Percentiles rank a stretch among this genome's conserved stretches.
These are phyloP conservation scores for Trissolcus basalis DNA, from an alignment of 1,140 invertebrate genomes.

Conservation along the genomic window DNA sequence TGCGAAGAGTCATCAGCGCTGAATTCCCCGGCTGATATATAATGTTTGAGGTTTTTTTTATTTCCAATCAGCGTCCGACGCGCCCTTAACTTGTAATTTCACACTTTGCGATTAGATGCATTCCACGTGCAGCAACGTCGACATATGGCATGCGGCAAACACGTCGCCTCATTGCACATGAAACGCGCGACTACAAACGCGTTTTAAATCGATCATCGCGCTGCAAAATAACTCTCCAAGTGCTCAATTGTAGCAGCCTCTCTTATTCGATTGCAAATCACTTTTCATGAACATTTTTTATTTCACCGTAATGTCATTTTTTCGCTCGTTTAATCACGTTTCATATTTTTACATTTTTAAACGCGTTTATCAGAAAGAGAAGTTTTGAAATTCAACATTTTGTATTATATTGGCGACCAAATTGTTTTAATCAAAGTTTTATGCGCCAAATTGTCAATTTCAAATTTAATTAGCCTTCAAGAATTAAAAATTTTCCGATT, in stretches of 20 bases:
- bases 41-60: conserved; percentile 28
- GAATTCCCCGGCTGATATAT: conserved; percentile 27
- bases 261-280: not conserved
- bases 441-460: too few relatives aligned
- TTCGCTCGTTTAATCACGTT: too few relatives aligned
- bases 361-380: too few relatives aligned
- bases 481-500: too few relatives aligned
- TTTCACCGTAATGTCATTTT: too few relatives aligned
- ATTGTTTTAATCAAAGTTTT: too few relatives aligned
- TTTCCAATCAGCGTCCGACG: conserved; percentile 45
- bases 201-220: conserved; percentile 6
- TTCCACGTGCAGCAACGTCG: conserved; percentile 38
- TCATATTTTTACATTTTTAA: too few relatives aligned
- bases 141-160: conserved; percentile 55
- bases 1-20: conserved; percentile 31
- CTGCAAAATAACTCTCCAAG: not conserved
- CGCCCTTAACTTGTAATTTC: conserved; percentile 64
- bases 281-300: too few relatives aligned
- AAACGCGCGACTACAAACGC: not conserved
- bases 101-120: conserved; percentile 62
- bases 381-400: too few relatives aligned
- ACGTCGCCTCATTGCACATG: not conserved
- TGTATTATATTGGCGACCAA: too few relatives aligned
- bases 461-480: too few relatives aligned
- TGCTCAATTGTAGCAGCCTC: too few relatives aligned